A percentile compares a stretch with the other conserved stretches of the same genome.
These are phyloP conservation scores for Sebastes cheni DNA, from an alignment of 2,797 vertebrate species.

Conservation along the genomic window DNA sequence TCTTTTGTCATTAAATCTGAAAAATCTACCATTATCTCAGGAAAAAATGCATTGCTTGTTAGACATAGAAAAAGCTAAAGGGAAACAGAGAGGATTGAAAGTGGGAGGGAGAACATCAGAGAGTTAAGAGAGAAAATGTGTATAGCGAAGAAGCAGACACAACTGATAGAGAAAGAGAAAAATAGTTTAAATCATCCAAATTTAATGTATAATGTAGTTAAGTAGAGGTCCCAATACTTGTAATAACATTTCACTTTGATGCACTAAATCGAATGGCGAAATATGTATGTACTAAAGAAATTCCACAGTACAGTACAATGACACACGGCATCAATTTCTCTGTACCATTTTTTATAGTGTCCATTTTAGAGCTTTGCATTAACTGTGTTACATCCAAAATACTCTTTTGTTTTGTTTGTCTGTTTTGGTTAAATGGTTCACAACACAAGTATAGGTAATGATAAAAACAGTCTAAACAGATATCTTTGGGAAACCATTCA, in stretches of 20 bases:
- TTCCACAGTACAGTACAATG: too few species aligned
- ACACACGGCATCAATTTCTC: rapidly evolving
- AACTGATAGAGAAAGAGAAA: not conserved
- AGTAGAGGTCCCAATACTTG: not conserved
- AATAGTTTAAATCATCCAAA: not conserved
- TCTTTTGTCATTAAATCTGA: slow-evolving; percentile 41
- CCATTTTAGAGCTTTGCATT: not conserved
- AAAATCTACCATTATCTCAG: slow-evolving; percentile 33
- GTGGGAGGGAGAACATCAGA: not conserved
- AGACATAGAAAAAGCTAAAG: not conserved
- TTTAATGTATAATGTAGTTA: not conserved
- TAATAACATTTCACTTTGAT: not conserved
- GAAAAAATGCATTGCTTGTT: not conserved
- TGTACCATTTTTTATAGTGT: not conserved
- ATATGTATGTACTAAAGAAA: not conserved
- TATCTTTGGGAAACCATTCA: not conserved
- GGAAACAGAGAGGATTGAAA: not conserved
- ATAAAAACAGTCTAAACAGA: not conserved
- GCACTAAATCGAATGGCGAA: not conserved
- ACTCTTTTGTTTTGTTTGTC: not conserved
- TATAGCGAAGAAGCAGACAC: not conserved
- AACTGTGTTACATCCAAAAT: not conserved
- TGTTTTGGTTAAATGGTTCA: not conserved
- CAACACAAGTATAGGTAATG: not conserved
- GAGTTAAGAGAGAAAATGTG: not conserved